Conservation (phyloP, 2,113 vertebrate species). For the Menura novaehollandiae region DNA sequence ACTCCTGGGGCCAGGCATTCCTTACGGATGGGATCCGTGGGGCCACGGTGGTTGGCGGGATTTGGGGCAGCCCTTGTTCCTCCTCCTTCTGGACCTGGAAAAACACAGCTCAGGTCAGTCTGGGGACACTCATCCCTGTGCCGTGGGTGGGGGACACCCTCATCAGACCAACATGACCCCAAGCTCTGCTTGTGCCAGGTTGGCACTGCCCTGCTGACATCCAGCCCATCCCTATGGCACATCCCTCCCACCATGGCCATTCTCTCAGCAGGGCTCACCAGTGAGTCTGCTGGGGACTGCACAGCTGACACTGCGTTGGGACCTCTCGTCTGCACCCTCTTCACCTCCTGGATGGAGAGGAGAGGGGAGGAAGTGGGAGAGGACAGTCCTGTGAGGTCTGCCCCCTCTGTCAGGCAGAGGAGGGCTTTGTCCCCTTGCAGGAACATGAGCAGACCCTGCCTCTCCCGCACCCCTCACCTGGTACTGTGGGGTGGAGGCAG, state of each 20-base stretch:
- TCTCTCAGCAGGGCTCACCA: not conserved
- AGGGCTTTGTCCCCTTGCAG: not conserved
- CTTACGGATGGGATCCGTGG: constrained; percentile 60
- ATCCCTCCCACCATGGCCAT: rapidly evolving
- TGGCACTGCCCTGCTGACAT: not conserved
- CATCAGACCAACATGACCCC: rapidly evolving
- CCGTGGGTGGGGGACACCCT: not conserved
- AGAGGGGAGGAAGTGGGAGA: not conserved
- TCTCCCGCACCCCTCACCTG: constrained; percentile 2
- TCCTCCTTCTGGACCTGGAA: not conserved
- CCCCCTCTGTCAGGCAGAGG: not conserved
- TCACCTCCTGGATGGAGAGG: not conserved
- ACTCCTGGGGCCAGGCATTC: not conserved
- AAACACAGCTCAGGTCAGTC: not conserved
- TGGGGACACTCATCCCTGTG: rapidly evolving
- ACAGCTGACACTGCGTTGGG: rapidly evolving
- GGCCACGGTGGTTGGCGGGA: not conserved
- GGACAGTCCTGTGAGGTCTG: not conserved
- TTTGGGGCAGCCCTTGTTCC: not conserved
- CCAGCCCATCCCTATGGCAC: not conserved
- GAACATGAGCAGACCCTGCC: rapidly evolving
- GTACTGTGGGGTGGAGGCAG: constrained; percentile 3
- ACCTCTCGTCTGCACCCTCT: not conserved
- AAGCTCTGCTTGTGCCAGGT: rapidly evolving
- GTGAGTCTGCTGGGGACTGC: rapidly evolving